Conservation (phyloP, 2,113 vertebrate species). For the Gobius niger region DNA sequence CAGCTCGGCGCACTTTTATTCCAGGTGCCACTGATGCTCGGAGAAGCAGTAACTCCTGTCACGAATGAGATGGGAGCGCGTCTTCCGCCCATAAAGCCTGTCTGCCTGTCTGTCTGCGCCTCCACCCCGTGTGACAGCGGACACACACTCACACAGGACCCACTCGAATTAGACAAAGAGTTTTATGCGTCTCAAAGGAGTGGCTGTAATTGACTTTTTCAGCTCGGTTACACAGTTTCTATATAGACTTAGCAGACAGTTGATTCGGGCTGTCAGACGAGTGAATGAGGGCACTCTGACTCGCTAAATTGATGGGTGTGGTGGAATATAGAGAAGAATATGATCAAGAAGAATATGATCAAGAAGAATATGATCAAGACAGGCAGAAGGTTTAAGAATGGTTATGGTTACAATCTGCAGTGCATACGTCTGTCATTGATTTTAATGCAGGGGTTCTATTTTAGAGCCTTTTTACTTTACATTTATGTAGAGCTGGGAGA, state of each 20-base stretch:
- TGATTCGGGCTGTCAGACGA: slow-evolving; percentile 8
- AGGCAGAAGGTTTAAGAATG: too few species aligned
- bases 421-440: too few species aligned
- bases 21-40: slow-evolving; percentile 26
- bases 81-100: slow-evolving; percentile 26
- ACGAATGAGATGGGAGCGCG: slow-evolving; percentile 9
- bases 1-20: slow-evolving; percentile 11
- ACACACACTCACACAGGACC: slow-evolving; percentile 28
- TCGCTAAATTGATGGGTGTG: neutral
- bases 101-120: neutral
- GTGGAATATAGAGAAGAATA: too few species aligned
- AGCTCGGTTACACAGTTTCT: slow-evolving; percentile 20
- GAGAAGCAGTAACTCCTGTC: neutral
- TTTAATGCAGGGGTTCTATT: too few species aligned
- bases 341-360: too few species aligned
- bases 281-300: neutral
- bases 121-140: slow-evolving; percentile 41
- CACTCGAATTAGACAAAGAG: slow-evolving; percentile 49
- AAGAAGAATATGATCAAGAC: too few species aligned
- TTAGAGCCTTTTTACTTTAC: too few species aligned
- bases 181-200: slow-evolving; percentile 43
- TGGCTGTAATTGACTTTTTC: slow-evolving; percentile 36
- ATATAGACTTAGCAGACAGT: slow-evolving; percentile 18
- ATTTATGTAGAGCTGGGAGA: too few species aligned
- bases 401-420: too few species aligned